A percentile compares a stretch with the other conserved stretches of the same genome.
phyloP scores from a whole-genome alignment of 2,113 vertebrate species.

The Xenopus borealis region DNA sequence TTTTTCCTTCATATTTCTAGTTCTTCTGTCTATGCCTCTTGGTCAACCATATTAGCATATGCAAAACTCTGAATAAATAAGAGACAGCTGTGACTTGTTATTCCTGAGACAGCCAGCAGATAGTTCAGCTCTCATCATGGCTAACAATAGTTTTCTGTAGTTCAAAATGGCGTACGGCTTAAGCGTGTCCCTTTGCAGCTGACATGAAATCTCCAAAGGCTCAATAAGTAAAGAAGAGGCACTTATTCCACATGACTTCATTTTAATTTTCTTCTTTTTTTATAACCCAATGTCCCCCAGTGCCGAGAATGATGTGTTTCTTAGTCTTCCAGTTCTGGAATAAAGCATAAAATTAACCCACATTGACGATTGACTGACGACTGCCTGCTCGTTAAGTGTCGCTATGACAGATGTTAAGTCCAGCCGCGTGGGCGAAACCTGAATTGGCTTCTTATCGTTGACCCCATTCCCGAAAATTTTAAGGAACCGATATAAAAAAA shows the following conservation, averaged over 20 bases:
- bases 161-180: slow-evolving; percentile 31
- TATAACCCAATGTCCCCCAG: slow-evolving; percentile 36
- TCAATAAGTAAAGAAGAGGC: slow-evolving; percentile 22
- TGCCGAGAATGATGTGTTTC: slow-evolving; percentile 29
- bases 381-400: slow-evolving; percentile 22
- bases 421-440: slow-evolving; percentile 12
- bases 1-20: too few species aligned
- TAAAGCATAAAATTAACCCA: slow-evolving; percentile 40
- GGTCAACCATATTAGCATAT: too few species aligned
- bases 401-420: slow-evolving; percentile 35
- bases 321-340: slow-evolving; percentile 12
- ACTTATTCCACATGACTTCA: slow-evolving; percentile 44
- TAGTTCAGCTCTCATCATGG: too few species aligned
- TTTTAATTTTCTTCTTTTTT: slow-evolving; percentile 42
- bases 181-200: slow-evolving; percentile 23
- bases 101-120: too few species aligned
- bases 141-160: background rate
- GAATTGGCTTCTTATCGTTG: slow-evolving; percentile 20
- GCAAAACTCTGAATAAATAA: too few species aligned
- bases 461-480: slow-evolving; percentile 31
- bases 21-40: too few species aligned
- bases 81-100: too few species aligned
- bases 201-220: slow-evolving; percentile 38
- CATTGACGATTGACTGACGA: slow-evolving; percentile 31
- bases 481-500: slow-evolving; percentile 7